Evolutionary conservation across 1,140 invertebrate species (phyloP).

Genomic region (Macrotrachela quadricornifera): DNA sequence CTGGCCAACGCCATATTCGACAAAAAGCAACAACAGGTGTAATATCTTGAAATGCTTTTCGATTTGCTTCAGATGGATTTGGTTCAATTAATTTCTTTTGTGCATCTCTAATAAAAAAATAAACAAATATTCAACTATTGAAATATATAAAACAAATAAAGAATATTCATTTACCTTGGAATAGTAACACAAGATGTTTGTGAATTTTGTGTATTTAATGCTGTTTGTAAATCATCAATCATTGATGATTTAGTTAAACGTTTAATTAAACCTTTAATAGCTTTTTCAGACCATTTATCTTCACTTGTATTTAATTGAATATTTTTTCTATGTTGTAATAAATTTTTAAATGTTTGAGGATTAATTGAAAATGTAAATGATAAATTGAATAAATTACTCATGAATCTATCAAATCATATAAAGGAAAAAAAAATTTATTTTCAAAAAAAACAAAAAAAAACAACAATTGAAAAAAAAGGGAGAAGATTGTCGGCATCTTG

Average conservation of each 20-base stretch:
- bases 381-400: too few species aligned
- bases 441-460: too few species aligned
- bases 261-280: conserved; percentile 83
- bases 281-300: conserved; percentile 90
- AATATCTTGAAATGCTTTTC: neutral
- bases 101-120: too few species aligned
- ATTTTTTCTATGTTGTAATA: too few species aligned
- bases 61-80: neutral
- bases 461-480: too few species aligned
- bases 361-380: too few species aligned
- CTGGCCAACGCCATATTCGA: conserved; percentile 86
- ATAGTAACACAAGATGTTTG: conserved; percentile 85
- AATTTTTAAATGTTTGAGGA: too few species aligned
- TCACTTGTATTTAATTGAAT: conserved; percentile 30
- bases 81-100: neutral
- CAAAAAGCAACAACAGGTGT: conserved; percentile 32
- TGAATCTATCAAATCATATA: too few species aligned
- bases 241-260: conserved; percentile 73
- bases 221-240: conserved; percentile 76
- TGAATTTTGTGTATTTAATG: conserved; percentile 67
- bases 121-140: neutral
- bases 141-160: conserved; percentile 8
- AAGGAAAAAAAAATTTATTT: too few species aligned
- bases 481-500: too few species aligned
- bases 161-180: conserved; percentile 46